Conservation (phyloP, 2,888 invertebrate species). For the Xestia sexstrigata region DNA sequence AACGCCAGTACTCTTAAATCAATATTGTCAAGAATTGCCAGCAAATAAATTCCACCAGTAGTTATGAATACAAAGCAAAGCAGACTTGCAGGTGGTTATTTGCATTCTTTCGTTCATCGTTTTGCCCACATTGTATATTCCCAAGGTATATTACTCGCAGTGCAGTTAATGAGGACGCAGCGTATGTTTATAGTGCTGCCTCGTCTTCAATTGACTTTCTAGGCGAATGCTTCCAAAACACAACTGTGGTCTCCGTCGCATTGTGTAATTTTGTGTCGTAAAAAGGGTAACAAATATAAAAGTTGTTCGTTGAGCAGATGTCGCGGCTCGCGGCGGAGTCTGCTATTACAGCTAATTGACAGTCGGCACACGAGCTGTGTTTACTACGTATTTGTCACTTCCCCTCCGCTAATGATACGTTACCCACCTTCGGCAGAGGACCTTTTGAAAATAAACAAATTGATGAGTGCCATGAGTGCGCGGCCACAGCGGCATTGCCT, state of each 20-base stretch:
- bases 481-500: constrained; percentile 57
- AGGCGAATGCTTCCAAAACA: constrained; percentile 52
- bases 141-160: constrained; percentile 23
- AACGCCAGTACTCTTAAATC: constrained; percentile 60
- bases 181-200: constrained; percentile 40
- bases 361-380: constrained; percentile 82
- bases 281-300: constrained; percentile 85
- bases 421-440: constrained; percentile 73
- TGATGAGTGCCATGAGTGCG: constrained; percentile 60
- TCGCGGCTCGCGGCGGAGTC: constrained; percentile 73
- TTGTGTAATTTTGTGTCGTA: constrained; percentile 84
- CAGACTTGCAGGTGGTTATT: constrained; percentile 38
- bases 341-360: constrained; percentile 87
- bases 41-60: constrained; percentile 51
- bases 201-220: constrained; percentile 54
- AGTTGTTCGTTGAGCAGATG: constrained; percentile 84
- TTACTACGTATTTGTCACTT: constrained; percentile 88
- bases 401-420: constrained; percentile 84
- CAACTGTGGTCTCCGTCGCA: constrained; percentile 44
- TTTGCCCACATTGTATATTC: constrained; percentile 46
- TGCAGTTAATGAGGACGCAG: constrained; percentile 44
- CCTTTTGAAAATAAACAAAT: constrained; percentile 81
- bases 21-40: constrained; percentile 62
- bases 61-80: constrained; percentile 40
- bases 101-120: constrained; percentile 46